Percentiles rank a stretch among this genome's conserved stretches.
Conservation (phyloP, 2,113 vertebrate species). For the Rana temporaria region DNA sequence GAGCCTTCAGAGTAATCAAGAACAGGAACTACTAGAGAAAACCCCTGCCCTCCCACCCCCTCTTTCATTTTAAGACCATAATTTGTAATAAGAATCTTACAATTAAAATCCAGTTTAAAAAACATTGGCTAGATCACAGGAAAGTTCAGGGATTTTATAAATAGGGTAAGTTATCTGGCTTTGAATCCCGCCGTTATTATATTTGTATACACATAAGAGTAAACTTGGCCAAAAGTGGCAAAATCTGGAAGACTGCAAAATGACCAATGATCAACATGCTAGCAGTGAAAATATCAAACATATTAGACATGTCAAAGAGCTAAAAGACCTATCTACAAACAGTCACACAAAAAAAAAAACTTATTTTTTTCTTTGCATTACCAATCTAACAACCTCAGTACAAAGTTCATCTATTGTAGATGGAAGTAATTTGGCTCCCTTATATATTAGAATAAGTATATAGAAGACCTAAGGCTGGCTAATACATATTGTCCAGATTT, state of each 20-base stretch:
- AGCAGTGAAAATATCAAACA: neutral
- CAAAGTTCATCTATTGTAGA: conserved; percentile 15
- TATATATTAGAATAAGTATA: neutral
- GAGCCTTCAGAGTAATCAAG: conserved; percentile 20
- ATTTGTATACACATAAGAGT: no score
- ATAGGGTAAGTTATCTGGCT: neutral
- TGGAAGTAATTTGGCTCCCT: neutral
- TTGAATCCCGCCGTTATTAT: neutral
- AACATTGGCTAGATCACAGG: neutral
- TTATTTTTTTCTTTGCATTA: neutral
- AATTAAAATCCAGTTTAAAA: conserved; percentile 41
- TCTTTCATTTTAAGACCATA: neutral
- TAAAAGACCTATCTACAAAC: neutral
- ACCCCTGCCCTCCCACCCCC: neutral
- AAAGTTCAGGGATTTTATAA: neutral
- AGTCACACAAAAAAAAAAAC: neutral
- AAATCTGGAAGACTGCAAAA: neutral
- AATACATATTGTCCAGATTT: neutral
- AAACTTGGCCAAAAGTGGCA: neutral
- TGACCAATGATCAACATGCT: neutral
- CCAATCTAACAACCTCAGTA: neutral
- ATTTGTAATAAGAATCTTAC: conserved; percentile 29
- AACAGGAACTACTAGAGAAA: conserved; percentile 10
- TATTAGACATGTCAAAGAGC: neutral
- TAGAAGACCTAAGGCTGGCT: neutral